Conservation (phyloP, 2,113 vertebrate species). For the Spilogale gracilis region DNA sequence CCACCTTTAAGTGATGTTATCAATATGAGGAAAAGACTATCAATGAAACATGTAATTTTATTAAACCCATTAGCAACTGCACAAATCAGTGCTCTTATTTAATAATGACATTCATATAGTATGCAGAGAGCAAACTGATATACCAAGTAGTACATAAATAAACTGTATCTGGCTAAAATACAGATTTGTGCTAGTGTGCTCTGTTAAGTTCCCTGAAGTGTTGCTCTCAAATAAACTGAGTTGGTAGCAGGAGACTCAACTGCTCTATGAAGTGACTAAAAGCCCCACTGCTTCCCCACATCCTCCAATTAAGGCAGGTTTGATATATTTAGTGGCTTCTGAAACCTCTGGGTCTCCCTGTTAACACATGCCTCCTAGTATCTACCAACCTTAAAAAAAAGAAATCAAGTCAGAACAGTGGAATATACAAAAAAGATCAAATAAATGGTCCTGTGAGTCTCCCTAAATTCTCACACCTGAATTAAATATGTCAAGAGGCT, state of each 20-base stretch:
- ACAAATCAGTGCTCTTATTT: slow-evolving; percentile 42
- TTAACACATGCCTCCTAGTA: slow-evolving; percentile 58
- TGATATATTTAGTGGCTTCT: slow-evolving; percentile 67
- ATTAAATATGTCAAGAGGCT: slow-evolving; percentile 70
- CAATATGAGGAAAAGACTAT: slow-evolving; percentile 43
- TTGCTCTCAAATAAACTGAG: slow-evolving; percentile 64
- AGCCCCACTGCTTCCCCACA: slow-evolving; percentile 45
- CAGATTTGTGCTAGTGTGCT: slow-evolving; percentile 30
- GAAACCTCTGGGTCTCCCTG: slow-evolving; percentile 60
- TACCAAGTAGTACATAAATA: slow-evolving; percentile 1
- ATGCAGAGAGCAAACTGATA: not conserved
- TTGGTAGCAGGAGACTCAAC: slow-evolving; percentile 68
- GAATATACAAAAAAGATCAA: slow-evolving; percentile 62
- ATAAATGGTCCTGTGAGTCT: not conserved
- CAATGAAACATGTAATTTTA: slow-evolving; percentile 67
- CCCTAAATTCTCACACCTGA: slow-evolving; percentile 61
- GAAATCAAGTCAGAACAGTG: slow-evolving; percentile 63
- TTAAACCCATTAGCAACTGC: slow-evolving; percentile 40
- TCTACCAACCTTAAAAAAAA: slow-evolving; percentile 70
- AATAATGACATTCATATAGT: slow-evolving; percentile 37
- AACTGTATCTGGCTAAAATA: slow-evolving; percentile 49
- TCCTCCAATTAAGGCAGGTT: slow-evolving; percentile 69
- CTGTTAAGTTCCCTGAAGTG: slow-evolving; percentile 64
- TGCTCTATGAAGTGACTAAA: slow-evolving; percentile 70
- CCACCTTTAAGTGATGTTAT: slow-evolving; percentile 31